Evolutionary conservation across 1,140 invertebrate genomes (phyloP).

Genomic region (Wiebesia pumilae): DNA sequence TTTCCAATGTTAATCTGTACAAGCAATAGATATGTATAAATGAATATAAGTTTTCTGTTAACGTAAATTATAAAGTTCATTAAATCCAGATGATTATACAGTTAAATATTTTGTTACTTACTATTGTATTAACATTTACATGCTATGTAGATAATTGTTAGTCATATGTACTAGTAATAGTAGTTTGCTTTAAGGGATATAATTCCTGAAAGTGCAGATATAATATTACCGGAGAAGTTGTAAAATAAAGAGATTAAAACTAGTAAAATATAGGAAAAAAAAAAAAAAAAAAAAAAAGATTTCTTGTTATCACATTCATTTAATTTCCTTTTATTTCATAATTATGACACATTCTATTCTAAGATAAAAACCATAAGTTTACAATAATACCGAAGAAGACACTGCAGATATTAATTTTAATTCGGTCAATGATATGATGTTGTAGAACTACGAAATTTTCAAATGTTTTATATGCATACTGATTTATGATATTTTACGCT

Average conservation of each 20-base stretch:
- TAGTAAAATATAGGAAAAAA: conserved; percentile 19
- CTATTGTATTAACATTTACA: conserved; percentile 36
- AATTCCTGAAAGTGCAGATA: conserved; percentile 36
- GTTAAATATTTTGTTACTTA: conserved; percentile 42
- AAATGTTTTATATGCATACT: neutral
- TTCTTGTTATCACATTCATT: conserved; percentile 45
- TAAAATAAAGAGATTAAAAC: conserved; percentile 47
- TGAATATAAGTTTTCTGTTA: neutral
- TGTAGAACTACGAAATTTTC: conserved; percentile 49
- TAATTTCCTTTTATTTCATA: conserved; percentile 36
- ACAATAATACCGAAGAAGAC: conserved; percentile 44
- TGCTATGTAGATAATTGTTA: conserved; percentile 33
- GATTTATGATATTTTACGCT: neutral
- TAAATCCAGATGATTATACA: neutral
- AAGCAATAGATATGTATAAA: neutral
- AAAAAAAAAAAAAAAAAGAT: too few relatives aligned
- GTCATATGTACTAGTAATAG: conserved; percentile 3
- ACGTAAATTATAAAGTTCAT: neutral
- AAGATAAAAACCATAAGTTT: conserved; percentile 37
- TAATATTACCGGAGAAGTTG: conserved; percentile 27
- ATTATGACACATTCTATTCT: conserved; percentile 15
- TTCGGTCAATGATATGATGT: conserved; percentile 59
- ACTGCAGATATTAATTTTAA: conserved; percentile 55
- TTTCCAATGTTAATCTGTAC: neutral
- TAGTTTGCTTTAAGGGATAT: neutral